Percentiles rank a stretch among this genome's conserved stretches.
Evolutionary conservation across 2,113 vertebrate species (phyloP).

Genomic region (Sinocyclocheilus anophthalmus): DNA sequence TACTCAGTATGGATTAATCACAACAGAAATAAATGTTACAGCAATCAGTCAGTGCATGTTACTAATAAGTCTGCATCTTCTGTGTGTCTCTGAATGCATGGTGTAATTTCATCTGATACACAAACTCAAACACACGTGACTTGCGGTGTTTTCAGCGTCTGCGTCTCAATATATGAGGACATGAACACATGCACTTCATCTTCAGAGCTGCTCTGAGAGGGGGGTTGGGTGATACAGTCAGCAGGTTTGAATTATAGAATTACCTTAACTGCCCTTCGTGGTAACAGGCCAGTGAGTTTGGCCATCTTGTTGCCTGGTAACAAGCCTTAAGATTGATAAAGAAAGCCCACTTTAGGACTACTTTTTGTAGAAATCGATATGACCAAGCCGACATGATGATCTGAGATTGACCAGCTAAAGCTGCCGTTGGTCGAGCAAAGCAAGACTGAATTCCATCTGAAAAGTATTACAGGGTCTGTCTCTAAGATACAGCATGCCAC

Average conservation of each 20-base stretch:
- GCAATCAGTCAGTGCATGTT: too few species aligned
- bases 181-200: too few species aligned
- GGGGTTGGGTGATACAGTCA: slow-evolving; percentile 33
- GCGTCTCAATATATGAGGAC: too few species aligned
- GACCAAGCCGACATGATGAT: slow-evolving; percentile 82
- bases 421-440: slow-evolving; percentile 67
- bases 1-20: too few species aligned
- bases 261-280: slow-evolving; percentile 69
- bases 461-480: slow-evolving; percentile 62
- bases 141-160: too few species aligned
- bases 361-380: slow-evolving; percentile 85
- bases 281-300: slow-evolving; percentile 66
- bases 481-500: neutral
- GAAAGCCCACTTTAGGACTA: slow-evolving; percentile 78
- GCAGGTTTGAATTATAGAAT: slow-evolving; percentile 61
- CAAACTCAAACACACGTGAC: too few species aligned
- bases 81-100: too few species aligned
- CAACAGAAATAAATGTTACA: too few species aligned
- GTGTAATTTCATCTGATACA: too few species aligned
- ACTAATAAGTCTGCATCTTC: too few species aligned
- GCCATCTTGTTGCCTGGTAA: slow-evolving; percentile 86
- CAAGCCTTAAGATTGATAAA: slow-evolving; percentile 79
- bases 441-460: slow-evolving; percentile 69
- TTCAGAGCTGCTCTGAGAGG: too few species aligned
- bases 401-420: slow-evolving; percentile 81